Evolutionary conservation across 1,140 invertebrate genomes (phyloP).

Genomic region (Steinernema feltiae): DNA sequence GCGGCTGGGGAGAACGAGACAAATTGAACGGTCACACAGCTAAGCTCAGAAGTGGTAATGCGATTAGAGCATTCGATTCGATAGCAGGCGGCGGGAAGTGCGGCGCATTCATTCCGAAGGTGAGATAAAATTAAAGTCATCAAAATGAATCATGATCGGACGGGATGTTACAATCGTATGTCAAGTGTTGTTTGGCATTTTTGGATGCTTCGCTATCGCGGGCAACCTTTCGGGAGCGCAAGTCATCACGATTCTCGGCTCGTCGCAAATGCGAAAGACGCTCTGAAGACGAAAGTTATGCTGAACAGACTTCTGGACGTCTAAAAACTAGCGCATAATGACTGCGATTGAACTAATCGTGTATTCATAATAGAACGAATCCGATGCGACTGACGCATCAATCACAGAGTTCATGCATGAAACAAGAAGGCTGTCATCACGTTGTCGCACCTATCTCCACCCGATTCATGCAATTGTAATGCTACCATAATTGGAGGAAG

Average conservation of each 20-base stretch:
- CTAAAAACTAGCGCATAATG: background rate
- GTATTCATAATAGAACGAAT: background rate
- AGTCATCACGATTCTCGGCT: background rate
- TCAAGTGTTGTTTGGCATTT: conserved; percentile 12
- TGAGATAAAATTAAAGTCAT: background rate
- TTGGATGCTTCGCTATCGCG: background rate
- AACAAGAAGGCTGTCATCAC: conserved; percentile 1
- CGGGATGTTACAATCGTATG: conserved; percentile 8
- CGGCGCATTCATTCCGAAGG: background rate
- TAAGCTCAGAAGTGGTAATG: too few species aligned
- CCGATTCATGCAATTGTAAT: background rate
- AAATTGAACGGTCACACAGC: background rate
- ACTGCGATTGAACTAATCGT: conserved; percentile 9
- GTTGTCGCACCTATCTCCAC: conserved; percentile 9
- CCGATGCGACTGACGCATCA: background rate
- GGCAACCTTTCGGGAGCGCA: background rate
- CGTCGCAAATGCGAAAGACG: too few species aligned
- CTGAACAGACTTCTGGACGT: too few species aligned
- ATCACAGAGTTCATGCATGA: conserved; percentile 13
- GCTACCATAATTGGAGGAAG: background rate
- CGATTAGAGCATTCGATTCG: too few species aligned
- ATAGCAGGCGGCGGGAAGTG: background rate
- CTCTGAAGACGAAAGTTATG: too few species aligned
- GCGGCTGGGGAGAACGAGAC: background rate
- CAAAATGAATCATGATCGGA: background rate